Base-by-base conservation (phyloP, 2,888 invertebrate genomes). In the Eupithecia subfuscata region DNA sequence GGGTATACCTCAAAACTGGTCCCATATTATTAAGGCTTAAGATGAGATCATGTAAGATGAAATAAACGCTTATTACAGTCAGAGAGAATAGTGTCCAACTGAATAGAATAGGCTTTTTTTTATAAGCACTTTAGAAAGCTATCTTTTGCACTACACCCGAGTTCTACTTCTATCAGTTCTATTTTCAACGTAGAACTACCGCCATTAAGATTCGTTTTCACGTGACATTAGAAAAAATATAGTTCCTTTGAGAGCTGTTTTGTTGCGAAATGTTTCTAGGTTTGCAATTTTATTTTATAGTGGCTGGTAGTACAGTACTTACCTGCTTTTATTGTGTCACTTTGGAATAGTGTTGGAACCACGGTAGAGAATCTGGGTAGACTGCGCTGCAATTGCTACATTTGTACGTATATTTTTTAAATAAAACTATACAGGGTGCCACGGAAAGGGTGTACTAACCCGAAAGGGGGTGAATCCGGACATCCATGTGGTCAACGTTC, bases 201-300 rank as follows among this genome's bases (percentile, higher is more conserved):
- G 69, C 84, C 82, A 84, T 86, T 85, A 84, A 82, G 84, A 84
- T 82, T 84, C 84, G 82, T 84, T 84, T 86, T 85, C 85, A 83
- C 82, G 82, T 79, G 81, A 82, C 83, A 82, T 83, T 82, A 82
- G 81, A 79, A 86, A 60, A 85, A 81, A 82, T 83, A 83, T 83
- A 84, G 81, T 83, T 80, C 78, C 76, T 81, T 80, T 80, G 79
- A 73, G 80, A 74, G 81, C 81, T 80, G 74, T 79, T 78, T 69
- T 79, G 69, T 63, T 68, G 37, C 43, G 60, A 56, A 73, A 76
- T 68, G 65, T 74, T 69, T 73, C 69, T 69, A 56, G 69, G 70
- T 77, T 75, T 76, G 52, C 68, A 64, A 74, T 76, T 74, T 72
- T 56, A 74, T 76, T 77, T 74, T 72, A 69, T 72, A 60, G 74